Percentiles rank a stretch among this genome's conserved stretches.
Evolutionary conservation across 1,140 invertebrate genomes (phyloP).

Genomic region (Centruroides vittatus): DNA sequence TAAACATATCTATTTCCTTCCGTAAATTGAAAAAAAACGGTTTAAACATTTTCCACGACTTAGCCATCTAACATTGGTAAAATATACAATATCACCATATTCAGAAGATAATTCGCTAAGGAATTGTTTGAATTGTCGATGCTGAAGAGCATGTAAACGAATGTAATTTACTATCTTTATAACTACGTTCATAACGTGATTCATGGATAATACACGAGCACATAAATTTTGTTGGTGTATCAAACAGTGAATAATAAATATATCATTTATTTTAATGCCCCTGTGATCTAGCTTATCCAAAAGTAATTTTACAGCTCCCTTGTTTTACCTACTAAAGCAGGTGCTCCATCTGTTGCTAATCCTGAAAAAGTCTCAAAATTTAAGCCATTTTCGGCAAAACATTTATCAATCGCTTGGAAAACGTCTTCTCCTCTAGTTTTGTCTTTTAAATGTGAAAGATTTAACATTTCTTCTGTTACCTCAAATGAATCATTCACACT

Average conservation of each 20-base stretch:
- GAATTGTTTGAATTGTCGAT: too few species aligned
- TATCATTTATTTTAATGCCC: background rate
- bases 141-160: too few species aligned
- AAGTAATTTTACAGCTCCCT: background rate
- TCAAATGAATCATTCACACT: background rate
- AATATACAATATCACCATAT: too few species aligned
- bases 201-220: too few species aligned
- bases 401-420: background rate
- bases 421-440: background rate
- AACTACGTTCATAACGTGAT: too few species aligned
- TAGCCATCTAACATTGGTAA: too few species aligned
- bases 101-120: too few species aligned
- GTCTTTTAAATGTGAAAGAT: background rate
- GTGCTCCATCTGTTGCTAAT: background rate
- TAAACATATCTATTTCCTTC: too few species aligned
- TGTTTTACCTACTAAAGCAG: background rate
- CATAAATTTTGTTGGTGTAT: slow-evolving; percentile 1
- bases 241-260: background rate
- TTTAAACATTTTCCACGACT: too few species aligned
- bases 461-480: background rate
- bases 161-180: too few species aligned
- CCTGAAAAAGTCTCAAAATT: background rate
- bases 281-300: background rate
- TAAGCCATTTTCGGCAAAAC: background rate
- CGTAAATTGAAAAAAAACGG: too few species aligned